Conservation (phyloP, 2,113 vertebrate genomes). For the Bucco capensis region DNA sequence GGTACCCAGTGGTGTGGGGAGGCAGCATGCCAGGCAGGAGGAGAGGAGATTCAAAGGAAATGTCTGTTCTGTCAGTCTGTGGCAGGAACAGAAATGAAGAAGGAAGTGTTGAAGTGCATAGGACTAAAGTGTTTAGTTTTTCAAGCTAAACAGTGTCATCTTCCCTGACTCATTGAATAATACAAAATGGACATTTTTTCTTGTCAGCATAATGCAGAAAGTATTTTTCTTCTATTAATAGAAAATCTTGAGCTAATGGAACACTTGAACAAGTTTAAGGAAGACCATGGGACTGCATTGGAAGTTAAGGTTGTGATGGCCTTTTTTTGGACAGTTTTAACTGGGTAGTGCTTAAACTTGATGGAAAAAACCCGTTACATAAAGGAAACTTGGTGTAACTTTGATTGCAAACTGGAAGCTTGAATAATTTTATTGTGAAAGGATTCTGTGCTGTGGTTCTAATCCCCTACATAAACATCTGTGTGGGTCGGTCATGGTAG, state of each 20-base stretch:
- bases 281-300: not conserved
- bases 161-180: not conserved
- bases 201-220: constrained; percentile 41
- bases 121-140: not conserved
- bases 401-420: not conserved
- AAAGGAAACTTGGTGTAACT: not conserved
- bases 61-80: not conserved
- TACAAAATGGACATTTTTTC: not conserved
- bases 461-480: not conserved
- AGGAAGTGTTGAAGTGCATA: not conserved
- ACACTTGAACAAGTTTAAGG: not conserved
- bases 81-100: not conserved
- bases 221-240: constrained; percentile 57
- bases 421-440: not conserved
- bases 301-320: not conserved
- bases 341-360: not conserved
- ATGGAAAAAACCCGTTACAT: not conserved
- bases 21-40: not conserved
- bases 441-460: not conserved
- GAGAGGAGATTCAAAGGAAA: not conserved
- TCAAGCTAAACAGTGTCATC: not conserved
- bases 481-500: not conserved
- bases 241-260: constrained; percentile 15
- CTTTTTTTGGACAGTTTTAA: not conserved
- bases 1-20: not conserved